These are phyloP conservation scores for Acanthosepion pharaonis DNA, from an alignment of 2,888 invertebrate genomes.

Conservation along the genomic window DNA sequence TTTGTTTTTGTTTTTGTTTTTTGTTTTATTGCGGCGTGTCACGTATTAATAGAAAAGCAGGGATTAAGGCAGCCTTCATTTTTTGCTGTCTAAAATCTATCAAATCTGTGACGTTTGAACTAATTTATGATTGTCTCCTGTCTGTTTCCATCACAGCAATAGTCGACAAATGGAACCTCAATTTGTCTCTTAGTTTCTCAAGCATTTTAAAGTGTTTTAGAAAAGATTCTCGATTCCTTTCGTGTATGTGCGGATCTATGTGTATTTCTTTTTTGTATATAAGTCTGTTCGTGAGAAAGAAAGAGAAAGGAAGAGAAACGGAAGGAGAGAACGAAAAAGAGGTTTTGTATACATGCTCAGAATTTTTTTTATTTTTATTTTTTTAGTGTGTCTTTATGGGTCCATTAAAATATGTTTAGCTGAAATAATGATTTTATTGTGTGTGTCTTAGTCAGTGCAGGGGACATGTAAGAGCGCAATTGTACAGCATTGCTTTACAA, in stretches of 20 bases:
- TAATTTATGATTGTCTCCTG: not conserved
- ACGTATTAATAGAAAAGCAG: conserved; percentile 12
- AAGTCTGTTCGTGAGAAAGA: not conserved
- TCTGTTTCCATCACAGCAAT: not conserved
- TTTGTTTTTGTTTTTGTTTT: no score
- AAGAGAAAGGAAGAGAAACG: no score
- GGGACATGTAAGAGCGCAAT: no score
- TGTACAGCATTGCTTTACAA: no score
- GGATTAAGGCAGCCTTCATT: conserved; percentile 21
- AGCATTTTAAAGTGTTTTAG: not conserved
- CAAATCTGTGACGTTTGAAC: not conserved
- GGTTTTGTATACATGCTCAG: no score
- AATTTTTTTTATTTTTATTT: no score
- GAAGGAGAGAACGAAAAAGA: no score
- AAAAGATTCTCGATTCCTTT: not conserved
- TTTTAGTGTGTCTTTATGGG: no score
- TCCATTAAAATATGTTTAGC: no score
- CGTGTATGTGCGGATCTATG: not conserved
- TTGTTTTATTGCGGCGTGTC: not conserved
- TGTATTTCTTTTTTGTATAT: not conserved
- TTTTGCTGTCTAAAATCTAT: conserved; percentile 11
- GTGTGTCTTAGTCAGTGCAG: no score
- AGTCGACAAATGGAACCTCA: not conserved
- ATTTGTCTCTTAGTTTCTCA: not conserved
- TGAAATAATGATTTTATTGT: no score